Conservation (phyloP, 2,797 vertebrate genomes). For the Philypnodon macrostomus region DNA sequence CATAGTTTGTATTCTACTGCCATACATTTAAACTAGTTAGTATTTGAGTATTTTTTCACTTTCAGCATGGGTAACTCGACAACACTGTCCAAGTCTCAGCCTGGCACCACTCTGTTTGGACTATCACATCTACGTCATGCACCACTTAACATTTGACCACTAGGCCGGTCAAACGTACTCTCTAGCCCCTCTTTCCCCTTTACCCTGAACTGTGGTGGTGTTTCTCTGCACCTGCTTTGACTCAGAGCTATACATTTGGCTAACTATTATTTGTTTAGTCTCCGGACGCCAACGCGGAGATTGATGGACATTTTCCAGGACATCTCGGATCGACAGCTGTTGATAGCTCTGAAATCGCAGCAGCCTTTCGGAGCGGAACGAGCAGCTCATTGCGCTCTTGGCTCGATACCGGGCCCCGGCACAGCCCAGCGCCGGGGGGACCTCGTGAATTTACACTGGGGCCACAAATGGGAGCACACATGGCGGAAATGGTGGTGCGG, state of each 20-base stretch:
- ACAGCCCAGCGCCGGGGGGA: slow-evolving; percentile 66
- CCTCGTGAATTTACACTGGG: slow-evolving; percentile 80
- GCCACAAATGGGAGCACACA: slow-evolving; percentile 70
- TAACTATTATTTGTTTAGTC: slow-evolving; percentile 77
- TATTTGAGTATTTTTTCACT: slow-evolving; percentile 16
- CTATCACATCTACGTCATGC: slow-evolving; percentile 29
- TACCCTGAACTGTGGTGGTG: slow-evolving; percentile 29
- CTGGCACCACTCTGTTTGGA: slow-evolving; percentile 30
- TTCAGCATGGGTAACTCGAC: slow-evolving; percentile 28
- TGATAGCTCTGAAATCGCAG: slow-evolving; percentile 83
- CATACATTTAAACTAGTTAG: slow-evolving; percentile 4
- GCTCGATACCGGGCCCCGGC: slow-evolving; percentile 75
- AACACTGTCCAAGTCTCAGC: slow-evolving; percentile 16
- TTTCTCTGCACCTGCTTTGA: slow-evolving; percentile 58
- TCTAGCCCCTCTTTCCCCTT: slow-evolving; percentile 5
- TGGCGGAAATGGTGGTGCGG: slow-evolving; percentile 49
- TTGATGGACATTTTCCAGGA: slow-evolving; percentile 83
- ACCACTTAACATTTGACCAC: slow-evolving; percentile 48
- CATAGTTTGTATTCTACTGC: slow-evolving; percentile 2
- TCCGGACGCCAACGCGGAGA: slow-evolving; percentile 75
- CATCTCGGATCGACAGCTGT: slow-evolving; percentile 85
- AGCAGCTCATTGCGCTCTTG: slow-evolving; percentile 82
- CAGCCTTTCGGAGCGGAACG: slow-evolving; percentile 80
- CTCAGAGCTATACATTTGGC: slow-evolving; percentile 67
- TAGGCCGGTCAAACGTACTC: slow-evolving; percentile 16